Conservation (phyloP, 1,140 invertebrate species). For the Drosophila mauritiana region DNA sequence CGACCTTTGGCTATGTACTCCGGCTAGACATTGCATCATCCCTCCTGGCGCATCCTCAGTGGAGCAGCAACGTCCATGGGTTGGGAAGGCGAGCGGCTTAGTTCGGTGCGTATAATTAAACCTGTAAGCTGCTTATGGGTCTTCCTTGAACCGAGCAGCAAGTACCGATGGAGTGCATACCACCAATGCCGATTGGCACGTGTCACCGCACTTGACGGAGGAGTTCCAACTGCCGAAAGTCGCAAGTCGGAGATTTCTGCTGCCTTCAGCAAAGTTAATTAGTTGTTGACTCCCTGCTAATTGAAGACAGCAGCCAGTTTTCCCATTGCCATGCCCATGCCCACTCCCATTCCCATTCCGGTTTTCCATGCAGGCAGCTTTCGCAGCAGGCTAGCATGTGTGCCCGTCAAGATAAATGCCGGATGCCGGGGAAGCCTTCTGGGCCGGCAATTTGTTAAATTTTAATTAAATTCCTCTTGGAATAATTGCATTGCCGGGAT, state of each 20-base stretch:
- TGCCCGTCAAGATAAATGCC: slow-evolving; percentile 4
- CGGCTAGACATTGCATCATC: slow-evolving; percentile 4
- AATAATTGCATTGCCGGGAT: slow-evolving; percentile 12
- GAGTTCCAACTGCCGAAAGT: not conserved
- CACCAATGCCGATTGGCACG: slow-evolving; percentile 25
- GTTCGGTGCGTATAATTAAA: slow-evolving; percentile 44
- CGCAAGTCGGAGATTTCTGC: slow-evolving; percentile 17
- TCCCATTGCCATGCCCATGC: not conserved
- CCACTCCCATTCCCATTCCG: not conserved
- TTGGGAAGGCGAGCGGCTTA: not conserved
- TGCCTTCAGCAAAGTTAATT: slow-evolving; percentile 38
- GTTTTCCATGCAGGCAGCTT: not conserved
- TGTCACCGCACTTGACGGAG: slow-evolving; percentile 13
- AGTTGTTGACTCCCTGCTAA: slow-evolving; percentile 50
- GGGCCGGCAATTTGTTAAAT: slow-evolving; percentile 36
- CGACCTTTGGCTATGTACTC: not conserved
- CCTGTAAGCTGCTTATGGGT: slow-evolving; percentile 52
- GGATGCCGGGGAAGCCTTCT: slow-evolving; percentile 5
- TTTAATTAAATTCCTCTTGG: slow-evolving; percentile 40
- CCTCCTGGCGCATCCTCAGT: no score
- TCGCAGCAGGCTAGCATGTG: slow-evolving; percentile 2
- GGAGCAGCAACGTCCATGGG: no score
- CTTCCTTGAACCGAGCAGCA: slow-evolving; percentile 3
- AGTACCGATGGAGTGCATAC: no score
- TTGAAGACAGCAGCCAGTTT: slow-evolving; percentile 23